phyloP scores from a whole-genome alignment of 2,888 invertebrate genomes.

The Panopea generosa region DNA sequence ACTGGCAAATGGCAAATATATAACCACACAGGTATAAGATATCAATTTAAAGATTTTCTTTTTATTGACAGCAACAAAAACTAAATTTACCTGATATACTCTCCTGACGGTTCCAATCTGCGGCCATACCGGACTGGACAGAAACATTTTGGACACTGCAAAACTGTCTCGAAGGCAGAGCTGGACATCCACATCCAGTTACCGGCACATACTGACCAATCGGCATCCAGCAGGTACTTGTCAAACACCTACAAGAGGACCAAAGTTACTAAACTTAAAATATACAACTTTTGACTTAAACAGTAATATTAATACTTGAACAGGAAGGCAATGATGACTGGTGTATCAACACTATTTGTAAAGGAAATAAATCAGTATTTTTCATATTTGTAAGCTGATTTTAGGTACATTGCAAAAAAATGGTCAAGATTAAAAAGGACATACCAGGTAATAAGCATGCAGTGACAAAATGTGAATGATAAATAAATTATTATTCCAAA shows the following conservation, averaged over 20 bases:
- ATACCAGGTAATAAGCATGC: no score
- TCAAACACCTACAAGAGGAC: constrained; percentile 74
- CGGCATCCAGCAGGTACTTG: constrained; percentile 80
- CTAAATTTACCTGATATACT: constrained; percentile 79
- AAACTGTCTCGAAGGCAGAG: constrained; percentile 82
- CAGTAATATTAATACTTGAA: background rate
- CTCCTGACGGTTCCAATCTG: constrained; percentile 81
- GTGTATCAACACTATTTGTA: background rate
- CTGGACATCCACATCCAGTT: constrained; percentile 85
- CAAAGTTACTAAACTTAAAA: background rate
- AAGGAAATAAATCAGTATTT: background rate
- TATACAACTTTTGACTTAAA: background rate
- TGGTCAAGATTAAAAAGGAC: no score
- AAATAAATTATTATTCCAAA: no score
- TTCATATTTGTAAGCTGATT: background rate
- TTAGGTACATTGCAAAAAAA: no score
- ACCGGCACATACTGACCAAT: constrained; percentile 84
- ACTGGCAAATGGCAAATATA: no score
- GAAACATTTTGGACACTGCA: constrained; percentile 80
- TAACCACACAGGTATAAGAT: no score
- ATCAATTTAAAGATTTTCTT: no score
- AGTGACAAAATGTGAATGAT: no score
- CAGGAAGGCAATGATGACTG: background rate
- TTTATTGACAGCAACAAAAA: no score
- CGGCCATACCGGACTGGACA: constrained; percentile 81